Evolutionary conservation across 1,140 invertebrate genomes (phyloP).

Genomic region (Brachionus manjavacas): DNA sequence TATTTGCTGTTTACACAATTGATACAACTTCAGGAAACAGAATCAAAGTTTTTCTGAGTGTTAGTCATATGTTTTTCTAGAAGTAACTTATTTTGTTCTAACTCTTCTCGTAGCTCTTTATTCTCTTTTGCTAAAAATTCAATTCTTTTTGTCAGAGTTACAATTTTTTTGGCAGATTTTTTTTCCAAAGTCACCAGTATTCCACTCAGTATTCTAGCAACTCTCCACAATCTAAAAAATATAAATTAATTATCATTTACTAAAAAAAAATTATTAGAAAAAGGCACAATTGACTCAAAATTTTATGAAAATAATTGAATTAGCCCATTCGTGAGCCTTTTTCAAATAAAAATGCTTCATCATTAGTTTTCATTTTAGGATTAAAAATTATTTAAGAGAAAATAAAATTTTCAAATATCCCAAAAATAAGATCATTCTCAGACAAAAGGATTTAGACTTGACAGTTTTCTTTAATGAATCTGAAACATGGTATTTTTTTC

Average conservation of each 20-base stretch:
- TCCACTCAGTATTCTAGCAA: conserved; percentile 8
- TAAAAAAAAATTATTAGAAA: not conserved
- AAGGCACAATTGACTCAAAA: not conserved
- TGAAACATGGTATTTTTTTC: too few relatives aligned
- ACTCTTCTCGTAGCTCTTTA: not conserved
- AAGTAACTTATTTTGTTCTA: not conserved
- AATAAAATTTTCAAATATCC: too few relatives aligned
- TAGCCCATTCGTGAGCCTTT: too few relatives aligned
- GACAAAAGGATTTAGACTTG: too few relatives aligned
- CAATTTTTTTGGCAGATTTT: conserved; percentile 1
- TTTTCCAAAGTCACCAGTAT: conserved; percentile 13
- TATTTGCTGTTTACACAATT: not conserved
- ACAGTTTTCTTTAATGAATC: too few relatives aligned
- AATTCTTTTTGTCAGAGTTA: not conserved
- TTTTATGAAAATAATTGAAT: not conserved
- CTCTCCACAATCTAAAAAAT: conserved; percentile 10
- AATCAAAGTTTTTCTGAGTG: not conserved
- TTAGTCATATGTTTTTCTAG: not conserved
- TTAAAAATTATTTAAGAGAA: too few relatives aligned
- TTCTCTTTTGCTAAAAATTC: not conserved
- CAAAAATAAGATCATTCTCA: too few relatives aligned
- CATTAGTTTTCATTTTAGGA: too few relatives aligned
- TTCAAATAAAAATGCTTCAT: too few relatives aligned
- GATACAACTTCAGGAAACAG: not conserved
- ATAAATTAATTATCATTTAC: not conserved